Conservation (phyloP, 2,888 invertebrate species). For the Ichneumoninae sp. region DNA sequence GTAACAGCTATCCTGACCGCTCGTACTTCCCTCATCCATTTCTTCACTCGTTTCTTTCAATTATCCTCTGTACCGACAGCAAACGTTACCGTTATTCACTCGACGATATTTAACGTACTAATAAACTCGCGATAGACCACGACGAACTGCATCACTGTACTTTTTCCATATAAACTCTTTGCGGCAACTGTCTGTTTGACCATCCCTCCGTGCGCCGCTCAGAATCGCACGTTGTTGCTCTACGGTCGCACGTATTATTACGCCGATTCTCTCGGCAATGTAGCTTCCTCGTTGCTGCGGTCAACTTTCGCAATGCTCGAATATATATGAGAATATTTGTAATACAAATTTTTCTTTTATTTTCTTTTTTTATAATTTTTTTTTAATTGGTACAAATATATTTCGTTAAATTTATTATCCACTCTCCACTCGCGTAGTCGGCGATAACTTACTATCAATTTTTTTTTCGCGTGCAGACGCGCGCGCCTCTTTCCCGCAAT, state of each 20-base stretch:
- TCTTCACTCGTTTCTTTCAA: slow-evolving; percentile 3
- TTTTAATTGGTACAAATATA: too few relatives aligned
- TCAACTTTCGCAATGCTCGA: neutral
- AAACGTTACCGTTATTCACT: slow-evolving; percentile 4
- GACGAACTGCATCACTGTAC: slow-evolving; percentile 22
- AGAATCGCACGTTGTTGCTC: slow-evolving; percentile 2
- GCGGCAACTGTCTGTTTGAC: neutral
- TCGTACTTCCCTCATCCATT: slow-evolving; percentile 49
- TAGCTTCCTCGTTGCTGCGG: neutral
- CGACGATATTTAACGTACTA: slow-evolving; percentile 1
- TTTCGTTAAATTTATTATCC: neutral
- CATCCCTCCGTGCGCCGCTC: neutral
- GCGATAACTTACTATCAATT: neutral
- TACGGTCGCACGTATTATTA: slow-evolving; percentile 12
- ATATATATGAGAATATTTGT: neutral
- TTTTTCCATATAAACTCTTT: slow-evolving; percentile 24
- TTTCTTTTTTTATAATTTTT: neutral
- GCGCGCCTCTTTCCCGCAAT: neutral
- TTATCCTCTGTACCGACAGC: slow-evolving; percentile 5
- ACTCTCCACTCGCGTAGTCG: neutral
- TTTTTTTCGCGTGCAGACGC: neutral
- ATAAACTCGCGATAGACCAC: slow-evolving; percentile 10
- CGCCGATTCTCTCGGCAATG: neutral
- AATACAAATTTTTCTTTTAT: neutral
- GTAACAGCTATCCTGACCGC: slow-evolving; percentile 85